These are phyloP conservation scores for Merops nubicus DNA, from an alignment of 2,113 vertebrate species.

Conservation along the genomic window DNA sequence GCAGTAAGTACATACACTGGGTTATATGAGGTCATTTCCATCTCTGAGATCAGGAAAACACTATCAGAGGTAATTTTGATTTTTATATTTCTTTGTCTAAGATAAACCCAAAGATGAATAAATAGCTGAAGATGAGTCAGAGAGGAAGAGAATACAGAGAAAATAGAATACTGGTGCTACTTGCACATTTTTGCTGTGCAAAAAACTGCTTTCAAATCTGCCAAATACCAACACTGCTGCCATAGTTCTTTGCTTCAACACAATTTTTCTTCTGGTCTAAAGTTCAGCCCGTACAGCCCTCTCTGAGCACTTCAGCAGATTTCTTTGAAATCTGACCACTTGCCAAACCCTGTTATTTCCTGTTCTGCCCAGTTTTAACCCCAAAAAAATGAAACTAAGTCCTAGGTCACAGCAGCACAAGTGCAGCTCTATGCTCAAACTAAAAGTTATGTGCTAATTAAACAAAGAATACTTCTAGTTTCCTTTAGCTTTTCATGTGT, in stretches of 20 bases:
- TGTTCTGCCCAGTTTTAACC: neutral
- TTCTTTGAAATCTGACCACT: neutral
- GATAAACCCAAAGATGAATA: neutral
- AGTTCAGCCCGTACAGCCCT: neutral
- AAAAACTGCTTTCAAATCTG: neutral
- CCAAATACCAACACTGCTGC: neutral
- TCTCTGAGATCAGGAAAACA: neutral
- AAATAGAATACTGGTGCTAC: neutral
- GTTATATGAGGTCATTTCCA: neutral
- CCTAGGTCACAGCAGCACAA: neutral
- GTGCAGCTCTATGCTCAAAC: neutral
- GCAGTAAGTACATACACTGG: neutral
- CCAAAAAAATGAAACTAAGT: neutral
- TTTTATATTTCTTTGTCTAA: neutral
- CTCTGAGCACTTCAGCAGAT: conserved; percentile 27
- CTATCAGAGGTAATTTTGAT: neutral
- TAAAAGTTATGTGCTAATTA: neutral
- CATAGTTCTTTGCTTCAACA: neutral
- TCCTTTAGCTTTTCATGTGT: neutral
- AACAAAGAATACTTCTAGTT: neutral
- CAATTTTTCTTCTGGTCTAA: neutral
- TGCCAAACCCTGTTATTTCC: neutral
- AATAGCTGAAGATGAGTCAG: neutral
- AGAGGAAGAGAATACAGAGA: neutral
- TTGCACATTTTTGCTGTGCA: neutral